Conservation (phyloP, 1,140 invertebrate species). For the Zeugodacus cucurbitae region DNA sequence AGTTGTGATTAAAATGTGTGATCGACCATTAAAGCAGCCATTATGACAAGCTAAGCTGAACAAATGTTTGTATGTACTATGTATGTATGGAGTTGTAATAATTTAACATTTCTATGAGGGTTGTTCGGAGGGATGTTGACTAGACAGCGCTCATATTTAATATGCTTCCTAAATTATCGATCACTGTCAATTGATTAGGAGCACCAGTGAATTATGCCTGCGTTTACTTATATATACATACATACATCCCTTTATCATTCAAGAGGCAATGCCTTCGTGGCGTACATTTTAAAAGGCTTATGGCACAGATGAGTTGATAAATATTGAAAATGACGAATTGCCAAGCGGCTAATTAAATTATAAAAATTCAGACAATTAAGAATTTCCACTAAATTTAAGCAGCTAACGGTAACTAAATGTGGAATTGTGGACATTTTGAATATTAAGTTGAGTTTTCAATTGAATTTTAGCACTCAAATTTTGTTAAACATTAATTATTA, state of each 20-base stretch:
- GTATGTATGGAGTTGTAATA: neutral
- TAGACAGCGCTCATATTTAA: neutral
- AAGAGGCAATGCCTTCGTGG: neutral
- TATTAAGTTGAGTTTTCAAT: no score
- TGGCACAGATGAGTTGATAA: neutral
- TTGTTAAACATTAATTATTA: no score
- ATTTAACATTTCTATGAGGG: neutral
- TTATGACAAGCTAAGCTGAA: neutral
- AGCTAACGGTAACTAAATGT: neutral
- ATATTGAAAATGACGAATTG: neutral
- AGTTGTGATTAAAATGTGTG: neutral
- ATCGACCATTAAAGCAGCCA: neutral
- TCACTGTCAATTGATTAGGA: constrained; percentile 23
- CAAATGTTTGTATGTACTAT: neutral
- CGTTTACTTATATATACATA: neutral
- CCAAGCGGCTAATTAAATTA: neutral
- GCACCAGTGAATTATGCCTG: neutral
- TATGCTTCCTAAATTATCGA: neutral
- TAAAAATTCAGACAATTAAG: neutral
- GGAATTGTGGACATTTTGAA: no score
- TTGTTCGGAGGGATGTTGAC: neutral
- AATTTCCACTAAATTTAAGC: neutral
- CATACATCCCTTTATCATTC: neutral
- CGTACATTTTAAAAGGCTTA: neutral
- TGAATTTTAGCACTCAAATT: neutral